Conservation (phyloP, 1,140 invertebrate species). For the Pinna nobilis region DNA sequence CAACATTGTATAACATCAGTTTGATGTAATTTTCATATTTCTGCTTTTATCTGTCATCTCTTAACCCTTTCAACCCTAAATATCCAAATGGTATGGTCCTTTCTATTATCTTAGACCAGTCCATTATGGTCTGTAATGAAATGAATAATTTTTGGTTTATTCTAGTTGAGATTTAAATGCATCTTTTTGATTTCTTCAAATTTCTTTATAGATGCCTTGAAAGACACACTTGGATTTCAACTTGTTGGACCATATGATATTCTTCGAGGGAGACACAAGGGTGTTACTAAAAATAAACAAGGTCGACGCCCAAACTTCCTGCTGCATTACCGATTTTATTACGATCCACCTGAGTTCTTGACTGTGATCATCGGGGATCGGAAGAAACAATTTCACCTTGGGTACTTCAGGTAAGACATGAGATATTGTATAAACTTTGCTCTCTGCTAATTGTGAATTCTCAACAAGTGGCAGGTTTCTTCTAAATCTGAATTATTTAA, state of each 20-base stretch:
- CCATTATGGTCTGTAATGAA: too few species aligned
- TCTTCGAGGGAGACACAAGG: slow-evolving; percentile 81
- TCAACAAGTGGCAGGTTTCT: too few species aligned
- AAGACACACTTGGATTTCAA: slow-evolving; percentile 79
- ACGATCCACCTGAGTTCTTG: slow-evolving; percentile 93
- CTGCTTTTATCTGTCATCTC: too few species aligned
- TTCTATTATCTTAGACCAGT: too few species aligned
- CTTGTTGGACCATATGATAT: slow-evolving; percentile 93
- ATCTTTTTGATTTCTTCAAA: slow-evolving; percentile 26
- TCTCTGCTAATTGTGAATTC: neutral
- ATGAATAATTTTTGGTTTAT: too few species aligned
- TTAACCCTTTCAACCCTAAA: too few species aligned
- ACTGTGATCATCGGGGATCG: slow-evolving; percentile 79
- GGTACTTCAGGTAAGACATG: slow-evolving; percentile 87
- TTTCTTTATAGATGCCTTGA: slow-evolving; percentile 79
- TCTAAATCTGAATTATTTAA: neutral
- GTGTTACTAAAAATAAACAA: slow-evolving; percentile 74
- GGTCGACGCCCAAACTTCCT: slow-evolving; percentile 79
- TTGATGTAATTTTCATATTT: too few species aligned
- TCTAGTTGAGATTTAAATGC: too few species aligned
- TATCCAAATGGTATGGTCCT: too few species aligned
- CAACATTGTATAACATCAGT: neutral
- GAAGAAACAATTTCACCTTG: slow-evolving; percentile 86
- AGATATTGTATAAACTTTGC: too few species aligned
- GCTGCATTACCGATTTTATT: slow-evolving; percentile 92